Percentiles rank a stretch among this genome's conserved stretches.
These are phyloP conservation scores for Camelus bactrianus DNA, from an alignment of 2,113 vertebrate species.

Conservation along the genomic window DNA sequence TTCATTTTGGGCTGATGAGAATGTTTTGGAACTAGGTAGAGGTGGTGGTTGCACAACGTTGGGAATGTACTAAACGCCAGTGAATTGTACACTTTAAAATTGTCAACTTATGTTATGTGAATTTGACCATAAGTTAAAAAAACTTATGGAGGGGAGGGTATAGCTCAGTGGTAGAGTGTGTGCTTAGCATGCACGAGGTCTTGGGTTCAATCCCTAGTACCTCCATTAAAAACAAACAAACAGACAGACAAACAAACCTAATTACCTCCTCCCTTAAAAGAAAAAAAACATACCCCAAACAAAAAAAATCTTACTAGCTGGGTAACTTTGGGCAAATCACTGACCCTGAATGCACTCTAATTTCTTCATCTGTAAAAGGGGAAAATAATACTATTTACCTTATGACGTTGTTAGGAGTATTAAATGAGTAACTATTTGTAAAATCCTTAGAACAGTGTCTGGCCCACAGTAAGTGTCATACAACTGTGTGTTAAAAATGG, in stretches of 20 bases:
- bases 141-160: background rate
- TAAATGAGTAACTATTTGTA: slow-evolving; percentile 41
- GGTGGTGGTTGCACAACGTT: background rate
- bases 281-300: no score
- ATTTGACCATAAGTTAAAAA: slow-evolving; percentile 12
- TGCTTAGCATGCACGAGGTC: no score
- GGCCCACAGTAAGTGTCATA: background rate
- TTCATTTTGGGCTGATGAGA: slow-evolving; percentile 48
- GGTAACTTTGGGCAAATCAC: slow-evolving; percentile 30
- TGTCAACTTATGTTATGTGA: slow-evolving; percentile 1
- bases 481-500: slow-evolving; percentile 36
- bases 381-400: background rate
- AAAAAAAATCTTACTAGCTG: background rate
- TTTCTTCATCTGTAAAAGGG: slow-evolving; percentile 52
- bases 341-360: background rate
- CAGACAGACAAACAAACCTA: no score
- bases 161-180: no score
- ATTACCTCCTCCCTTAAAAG: no score
- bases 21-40: slow-evolving; percentile 3
- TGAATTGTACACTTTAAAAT: slow-evolving; percentile 27
- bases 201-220: no score
- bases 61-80: slow-evolving; percentile 6
- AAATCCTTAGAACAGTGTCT: slow-evolving; percentile 28
- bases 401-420: background rate
- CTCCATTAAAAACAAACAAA: no score